Percentiles rank a stretch among this genome's conserved stretches.
These are phyloP conservation scores for Onychostruthus taczanowskii DNA, from an alignment of 2,113 vertebrate species.

Conservation along the genomic window DNA sequence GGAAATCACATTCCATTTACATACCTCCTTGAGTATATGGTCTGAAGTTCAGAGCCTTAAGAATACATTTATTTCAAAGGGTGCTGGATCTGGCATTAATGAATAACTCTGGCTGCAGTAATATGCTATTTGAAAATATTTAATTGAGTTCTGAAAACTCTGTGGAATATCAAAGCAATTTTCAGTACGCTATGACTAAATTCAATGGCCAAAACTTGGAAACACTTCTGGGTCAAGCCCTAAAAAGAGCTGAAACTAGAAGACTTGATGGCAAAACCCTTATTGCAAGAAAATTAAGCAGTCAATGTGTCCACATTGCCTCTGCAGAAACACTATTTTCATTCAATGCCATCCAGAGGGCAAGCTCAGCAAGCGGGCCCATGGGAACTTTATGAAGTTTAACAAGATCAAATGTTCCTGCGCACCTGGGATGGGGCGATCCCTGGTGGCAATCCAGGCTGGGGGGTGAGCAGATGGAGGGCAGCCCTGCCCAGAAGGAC, in stretches of 20 bases:
- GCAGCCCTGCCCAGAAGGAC: background rate
- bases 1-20: conserved; percentile 25
- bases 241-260: background rate
- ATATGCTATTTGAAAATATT: conserved; percentile 50
- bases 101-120: conserved; percentile 4
- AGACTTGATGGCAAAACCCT: background rate
- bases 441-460: rapidly evolving
- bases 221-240: background rate
- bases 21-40: background rate
- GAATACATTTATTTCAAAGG: conserved; percentile 36
- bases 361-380: background rate
- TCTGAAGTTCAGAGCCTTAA: conserved; percentile 41
- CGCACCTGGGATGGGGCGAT: rapidly evolving
- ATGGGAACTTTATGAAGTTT: background rate
- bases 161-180: background rate
- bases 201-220: background rate
- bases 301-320: background rate
- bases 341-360: background rate
- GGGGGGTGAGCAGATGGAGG: background rate
- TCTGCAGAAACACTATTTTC: background rate
- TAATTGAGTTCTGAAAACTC: conserved; percentile 8
- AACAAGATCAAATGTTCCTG: background rate
- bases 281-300: background rate
- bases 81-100: background rate
- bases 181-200: background rate